Conservation (phyloP, 2,113 vertebrate genomes). For the Acrocephalus kingi region DNA sequence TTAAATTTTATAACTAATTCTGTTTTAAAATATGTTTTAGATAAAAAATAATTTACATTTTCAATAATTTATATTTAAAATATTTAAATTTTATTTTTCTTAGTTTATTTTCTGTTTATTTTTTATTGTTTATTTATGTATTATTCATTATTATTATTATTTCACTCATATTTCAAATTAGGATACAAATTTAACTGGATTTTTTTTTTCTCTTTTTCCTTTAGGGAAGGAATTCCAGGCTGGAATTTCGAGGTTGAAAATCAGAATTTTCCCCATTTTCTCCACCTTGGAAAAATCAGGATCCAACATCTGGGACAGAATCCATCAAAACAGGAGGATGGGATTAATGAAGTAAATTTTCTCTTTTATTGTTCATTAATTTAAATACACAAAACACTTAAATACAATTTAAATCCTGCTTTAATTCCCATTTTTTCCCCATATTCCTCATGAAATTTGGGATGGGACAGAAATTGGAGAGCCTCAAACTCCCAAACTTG, state of each 20-base stretch:
- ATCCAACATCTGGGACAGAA: not conserved
- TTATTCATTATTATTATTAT: not conserved
- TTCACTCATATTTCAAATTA: not conserved
- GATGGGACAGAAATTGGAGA: not conserved
- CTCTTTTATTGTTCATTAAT: not conserved
- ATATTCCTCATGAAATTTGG: not conserved
- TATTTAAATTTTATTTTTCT: too few relatives aligned
- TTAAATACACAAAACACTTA: not conserved
- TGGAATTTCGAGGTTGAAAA: not conserved
- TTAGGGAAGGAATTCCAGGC: not conserved
- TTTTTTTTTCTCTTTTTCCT: not conserved
- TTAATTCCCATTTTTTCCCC: not conserved
- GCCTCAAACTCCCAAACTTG: not conserved
- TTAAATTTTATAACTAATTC: not conserved
- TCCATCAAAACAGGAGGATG: not conserved
- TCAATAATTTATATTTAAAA: too few relatives aligned
- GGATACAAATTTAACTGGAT: not conserved
- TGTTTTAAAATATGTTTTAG: not conserved
- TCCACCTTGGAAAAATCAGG: not conserved
- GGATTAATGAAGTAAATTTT: not conserved
- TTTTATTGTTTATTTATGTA: not conserved
- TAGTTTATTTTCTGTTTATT: too few relatives aligned
- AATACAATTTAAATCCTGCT: not conserved
- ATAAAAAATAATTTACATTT: too few relatives aligned
- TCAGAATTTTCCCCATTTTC: not conserved